A percentile compares a stretch with the other conserved stretches of the same genome.
Conservation (phyloP, 2,888 invertebrate genomes). For the Drosophila austrosaltans region DNA sequence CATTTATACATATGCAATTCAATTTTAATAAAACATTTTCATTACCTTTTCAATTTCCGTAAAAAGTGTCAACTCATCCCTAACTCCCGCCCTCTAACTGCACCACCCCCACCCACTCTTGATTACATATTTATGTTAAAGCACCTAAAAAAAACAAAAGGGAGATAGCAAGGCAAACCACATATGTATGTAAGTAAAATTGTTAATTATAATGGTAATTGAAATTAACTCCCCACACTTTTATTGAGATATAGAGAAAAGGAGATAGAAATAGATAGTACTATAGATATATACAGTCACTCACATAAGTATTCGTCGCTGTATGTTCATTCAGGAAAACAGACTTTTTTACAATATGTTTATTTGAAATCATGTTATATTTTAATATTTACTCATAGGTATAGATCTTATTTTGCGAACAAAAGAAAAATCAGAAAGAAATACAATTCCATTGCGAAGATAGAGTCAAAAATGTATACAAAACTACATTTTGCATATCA, state of each 20-base stretch:
- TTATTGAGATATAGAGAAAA: not conserved
- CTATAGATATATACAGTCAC: no score
- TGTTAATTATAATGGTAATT: slow-evolving; percentile 73
- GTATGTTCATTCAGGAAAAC: no score
- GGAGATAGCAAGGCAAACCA: slow-evolving; percentile 39
- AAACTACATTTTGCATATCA: no score
- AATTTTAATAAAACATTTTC: slow-evolving; percentile 25
- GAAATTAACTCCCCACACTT: slow-evolving; percentile 48
- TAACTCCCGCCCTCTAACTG: not conserved
- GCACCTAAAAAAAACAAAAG: not conserved
- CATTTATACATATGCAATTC: slow-evolving; percentile 5
- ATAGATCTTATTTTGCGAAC: no score
- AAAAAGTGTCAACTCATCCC: slow-evolving; percentile 6
- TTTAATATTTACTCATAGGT: no score
- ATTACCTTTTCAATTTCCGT: slow-evolving; percentile 35
- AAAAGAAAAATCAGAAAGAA: no score
- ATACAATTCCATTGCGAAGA: no score
- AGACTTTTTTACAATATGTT: no score
- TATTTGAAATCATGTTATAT: no score
- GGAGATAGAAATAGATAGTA: not conserved
- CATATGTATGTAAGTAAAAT: slow-evolving; percentile 50
- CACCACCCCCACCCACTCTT: not conserved
- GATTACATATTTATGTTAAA: not conserved
- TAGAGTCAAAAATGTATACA: no score
- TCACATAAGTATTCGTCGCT: no score